Evolutionary conservation across 2,797 vertebrate species (phyloP), one percentile per base, ranked within the genome.

Genomic region (Acanthis flammea): DNA sequence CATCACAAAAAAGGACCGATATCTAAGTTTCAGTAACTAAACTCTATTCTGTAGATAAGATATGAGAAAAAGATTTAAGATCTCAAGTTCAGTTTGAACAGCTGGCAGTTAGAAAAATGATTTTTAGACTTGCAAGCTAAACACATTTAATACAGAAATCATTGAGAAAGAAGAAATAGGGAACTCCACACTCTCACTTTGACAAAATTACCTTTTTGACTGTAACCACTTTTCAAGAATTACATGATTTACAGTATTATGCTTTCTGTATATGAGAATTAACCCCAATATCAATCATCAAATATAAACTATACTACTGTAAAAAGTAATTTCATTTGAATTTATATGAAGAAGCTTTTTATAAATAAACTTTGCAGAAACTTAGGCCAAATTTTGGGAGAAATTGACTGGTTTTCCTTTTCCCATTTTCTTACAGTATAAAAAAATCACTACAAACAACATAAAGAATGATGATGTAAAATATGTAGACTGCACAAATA

Each of bases 51-150:
- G 22, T 86, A 54, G 28, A n/a, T 70, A 76, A 58, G 44, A 75
- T n/a, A 57, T n/a, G 19, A 78, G 44, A 88, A 55, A 79, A 61
- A 82, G 27, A 86, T 88, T 63, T 88, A 62, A 93, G 67, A 95
- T 76, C 9, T 35, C 14, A 70, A 71, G 44, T 41, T 74, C 35
- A 41, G 31, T 80, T 82, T 74, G 28, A 51, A 74, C 74, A 93
- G 27, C 33, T 90, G 44, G 45, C 33, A 62, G n/a, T 55, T 80
- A 71, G 25, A 60, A 55, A 95, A 89, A 79, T 11, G 0, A 28
- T 60, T 37, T 81, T 92, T 85, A 95, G 21, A 84, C 44, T 73
- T 94, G 39, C 39, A 92, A 93, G 68, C 31, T 75, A 42, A 92
- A 71, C 18, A 44, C 2, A 90, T 50, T 54, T 66, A 54, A 37